Conservation (phyloP, 2,797 vertebrate genomes). For the Trichosurus vulpecula region DNA sequence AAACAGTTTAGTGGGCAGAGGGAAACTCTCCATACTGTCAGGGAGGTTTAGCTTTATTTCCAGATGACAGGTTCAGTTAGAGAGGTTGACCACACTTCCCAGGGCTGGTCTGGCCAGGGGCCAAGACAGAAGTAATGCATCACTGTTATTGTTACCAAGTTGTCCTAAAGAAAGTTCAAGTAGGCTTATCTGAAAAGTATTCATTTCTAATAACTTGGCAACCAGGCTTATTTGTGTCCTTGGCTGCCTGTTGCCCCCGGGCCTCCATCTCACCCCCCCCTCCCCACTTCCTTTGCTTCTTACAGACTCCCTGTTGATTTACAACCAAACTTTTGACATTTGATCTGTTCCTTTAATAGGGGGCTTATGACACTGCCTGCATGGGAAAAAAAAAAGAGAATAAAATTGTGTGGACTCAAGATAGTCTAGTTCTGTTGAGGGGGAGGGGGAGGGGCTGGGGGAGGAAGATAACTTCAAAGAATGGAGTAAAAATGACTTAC, state of each 20-base stretch:
- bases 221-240: conserved; percentile 59
- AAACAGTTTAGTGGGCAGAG: conserved; percentile 62
- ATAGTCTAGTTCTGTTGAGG: conserved; percentile 68
- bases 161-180: conserved; percentile 73
- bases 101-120: conserved; percentile 53
- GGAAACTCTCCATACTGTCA: neutral
- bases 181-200: conserved; percentile 56
- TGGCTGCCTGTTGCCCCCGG: conserved; percentile 1
- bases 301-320: conserved; percentile 72
- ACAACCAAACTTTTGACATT: conserved; percentile 68
- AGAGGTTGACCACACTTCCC: conserved; percentile 33
- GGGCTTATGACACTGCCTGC: conserved; percentile 75
- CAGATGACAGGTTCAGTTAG: conserved; percentile 66
- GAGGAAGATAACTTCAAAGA: conserved; percentile 72
- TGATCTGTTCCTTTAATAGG: conserved; percentile 71
- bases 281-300: conserved; percentile 36
- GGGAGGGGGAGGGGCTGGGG: conserved; percentile 34
- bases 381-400: conserved; percentile 65
- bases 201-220: conserved; percentile 73
- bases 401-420: conserved; percentile 73
- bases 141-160: conserved; percentile 64
- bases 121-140: conserved; percentile 65
- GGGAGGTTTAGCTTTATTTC: conserved; percentile 71
- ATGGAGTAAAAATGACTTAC: conserved; percentile 73
- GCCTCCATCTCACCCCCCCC: neutral